These are phyloP conservation scores for Ichneumon xanthorius DNA, from an alignment of 2,888 invertebrate species.

Conservation along the genomic window DNA sequence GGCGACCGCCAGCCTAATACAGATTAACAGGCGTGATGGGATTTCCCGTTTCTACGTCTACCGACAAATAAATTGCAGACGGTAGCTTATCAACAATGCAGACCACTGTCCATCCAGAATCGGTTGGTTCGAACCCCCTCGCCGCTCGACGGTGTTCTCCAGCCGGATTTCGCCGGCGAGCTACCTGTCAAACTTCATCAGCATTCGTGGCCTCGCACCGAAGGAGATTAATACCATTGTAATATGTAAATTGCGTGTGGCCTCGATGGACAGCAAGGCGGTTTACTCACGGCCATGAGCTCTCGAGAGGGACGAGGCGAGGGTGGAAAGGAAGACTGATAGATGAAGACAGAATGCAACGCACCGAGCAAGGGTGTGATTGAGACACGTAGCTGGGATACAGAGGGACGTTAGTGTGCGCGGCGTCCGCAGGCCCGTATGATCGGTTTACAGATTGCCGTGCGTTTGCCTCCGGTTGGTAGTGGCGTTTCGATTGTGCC, in stretches of 20 bases:
- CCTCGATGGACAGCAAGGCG: constrained; percentile 52
- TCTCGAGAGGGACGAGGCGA: constrained; percentile 63
- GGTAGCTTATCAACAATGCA: constrained; percentile 60
- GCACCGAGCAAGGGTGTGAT: constrained; percentile 53
- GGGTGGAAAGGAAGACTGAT: constrained; percentile 67
- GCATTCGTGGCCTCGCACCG: constrained; percentile 70
- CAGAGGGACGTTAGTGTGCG: constrained; percentile 36
- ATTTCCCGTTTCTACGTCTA: constrained; percentile 34
- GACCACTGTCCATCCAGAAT: constrained; percentile 50
- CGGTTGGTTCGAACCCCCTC: constrained; percentile 9
- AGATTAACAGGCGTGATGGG: constrained; percentile 7
- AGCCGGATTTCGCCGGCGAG: constrained; percentile 41
- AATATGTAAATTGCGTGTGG: constrained; percentile 81
- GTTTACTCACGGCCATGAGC: not conserved
- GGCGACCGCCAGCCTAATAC: not conserved
- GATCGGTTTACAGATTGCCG: constrained; percentile 82
- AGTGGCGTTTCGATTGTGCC: constrained; percentile 57
- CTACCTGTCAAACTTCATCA: constrained; percentile 78
- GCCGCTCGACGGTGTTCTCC: constrained; percentile 13
- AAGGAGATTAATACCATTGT: constrained; percentile 80
- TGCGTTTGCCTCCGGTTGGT: constrained; percentile 64
- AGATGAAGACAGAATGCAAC: constrained; percentile 27
- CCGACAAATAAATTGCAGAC: constrained; percentile 50
- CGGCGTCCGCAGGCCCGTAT: constrained; percentile 76
- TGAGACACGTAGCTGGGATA: constrained; percentile 44